Evolutionary conservation across 2,888 invertebrate genomes (phyloP).

Genomic region (Phyto melanocephala): DNA sequence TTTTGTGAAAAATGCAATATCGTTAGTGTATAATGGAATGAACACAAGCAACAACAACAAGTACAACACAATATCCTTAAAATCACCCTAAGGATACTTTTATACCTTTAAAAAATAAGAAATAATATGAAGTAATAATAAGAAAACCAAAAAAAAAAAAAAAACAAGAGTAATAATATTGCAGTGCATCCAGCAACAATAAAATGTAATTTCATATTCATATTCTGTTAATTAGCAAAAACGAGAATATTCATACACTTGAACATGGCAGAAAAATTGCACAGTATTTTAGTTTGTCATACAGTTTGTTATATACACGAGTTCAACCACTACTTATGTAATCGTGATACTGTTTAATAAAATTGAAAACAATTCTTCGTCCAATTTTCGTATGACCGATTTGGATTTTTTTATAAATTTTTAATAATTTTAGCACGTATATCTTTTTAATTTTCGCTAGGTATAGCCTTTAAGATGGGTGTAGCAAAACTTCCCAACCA

Average conservation of each 20-base stretch:
- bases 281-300: too few relatives aligned
- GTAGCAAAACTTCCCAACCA: too few relatives aligned
- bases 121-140: neutral
- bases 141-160: neutral
- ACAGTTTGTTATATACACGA: too few relatives aligned
- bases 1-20: conserved; percentile 8
- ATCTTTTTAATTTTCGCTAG: too few relatives aligned
- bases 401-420: too few relatives aligned
- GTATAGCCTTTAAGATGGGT: too few relatives aligned
- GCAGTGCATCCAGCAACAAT: conserved; percentile 36
- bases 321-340: too few relatives aligned
- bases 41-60: neutral
- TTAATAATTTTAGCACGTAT: too few relatives aligned
- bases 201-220: conserved; percentile 55
- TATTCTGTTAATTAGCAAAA: conserved; percentile 59
- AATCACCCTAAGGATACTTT: conserved; percentile 34
- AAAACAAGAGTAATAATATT: conserved; percentile 21
- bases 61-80: conserved; percentile 30
- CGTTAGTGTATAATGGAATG: conserved; percentile 24
- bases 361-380: too few relatives aligned
- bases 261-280: too few relatives aligned
- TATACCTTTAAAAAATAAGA: conserved; percentile 23
- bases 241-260: neutral
- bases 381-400: too few relatives aligned
- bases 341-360: too few relatives aligned